Base-by-base conservation (phyloP, 2,797 vertebrate genomes). In the Triplophysa bombifrons region DNA sequence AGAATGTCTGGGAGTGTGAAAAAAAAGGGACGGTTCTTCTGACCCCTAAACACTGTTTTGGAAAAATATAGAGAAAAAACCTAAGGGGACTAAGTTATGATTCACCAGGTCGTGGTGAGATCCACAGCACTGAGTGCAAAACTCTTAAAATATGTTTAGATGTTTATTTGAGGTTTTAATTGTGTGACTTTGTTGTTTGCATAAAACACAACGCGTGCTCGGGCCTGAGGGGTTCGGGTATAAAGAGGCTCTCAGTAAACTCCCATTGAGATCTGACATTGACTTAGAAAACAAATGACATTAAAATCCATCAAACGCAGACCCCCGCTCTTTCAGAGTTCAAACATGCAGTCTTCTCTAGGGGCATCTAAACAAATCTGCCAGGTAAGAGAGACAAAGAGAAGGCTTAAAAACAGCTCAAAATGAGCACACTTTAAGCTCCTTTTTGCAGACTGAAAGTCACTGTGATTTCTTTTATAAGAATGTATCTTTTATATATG, bases 241-340 rank as follows among this genome's bases (percentile, higher is more conserved):
- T 65, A 60, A 77, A 73, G 19, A 63, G 72, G 58, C 12, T 81
- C 61, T 71, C 16, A 44, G 63, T 61, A 27, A 60, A 60, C 63
- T 53, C 53, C 19, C 61, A 72, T 65, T 38, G 80, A 50, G 63
- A 79, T 69, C 61, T 68, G 63, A 70, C 81, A 71, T 82, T 76
- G 76, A 81, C 61, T 84, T 78, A 58, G 55, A 70, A 66, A 61
- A 78, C 50, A 83, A 82, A 87, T 80, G 30, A 70, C 69, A 84
- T 87, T 81, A 84, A 84, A 84, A 86, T 88, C 87, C 85, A 65
- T 79, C 63, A 14, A 65, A 44, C 73, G 79, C 34, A 55, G 14
- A 84, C 22, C 68, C 74, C 64, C 25, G 80, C 64, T 69, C 46
- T 78, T 80, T 84, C 76, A 81, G 87, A 78, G 80, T 80, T 88